Conservation (phyloP, 2,797 vertebrate species). For the Cyclopterus lumpus region DNA sequence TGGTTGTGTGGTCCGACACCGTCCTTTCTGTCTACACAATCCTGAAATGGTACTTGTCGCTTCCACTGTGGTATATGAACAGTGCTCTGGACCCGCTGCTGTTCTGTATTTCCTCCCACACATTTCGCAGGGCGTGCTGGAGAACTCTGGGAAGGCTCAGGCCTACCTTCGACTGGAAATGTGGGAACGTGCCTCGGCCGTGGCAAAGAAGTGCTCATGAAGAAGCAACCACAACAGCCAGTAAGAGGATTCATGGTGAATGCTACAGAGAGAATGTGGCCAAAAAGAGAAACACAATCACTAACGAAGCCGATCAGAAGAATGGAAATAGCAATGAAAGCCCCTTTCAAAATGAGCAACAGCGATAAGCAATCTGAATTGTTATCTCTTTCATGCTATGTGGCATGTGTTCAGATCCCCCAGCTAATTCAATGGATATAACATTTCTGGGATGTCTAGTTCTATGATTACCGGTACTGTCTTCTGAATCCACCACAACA, state of each 20-base stretch:
- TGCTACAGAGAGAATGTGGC: neutral
- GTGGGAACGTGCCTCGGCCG: conserved; percentile 36
- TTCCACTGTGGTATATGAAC: conserved; percentile 86
- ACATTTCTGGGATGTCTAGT: neutral
- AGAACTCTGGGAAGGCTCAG: conserved; percentile 74
- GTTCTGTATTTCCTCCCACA: conserved; percentile 85
- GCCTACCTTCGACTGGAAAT: conserved; percentile 44
- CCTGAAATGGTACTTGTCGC: conserved; percentile 83
- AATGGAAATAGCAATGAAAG: neutral
- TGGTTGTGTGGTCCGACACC: conserved; percentile 79
- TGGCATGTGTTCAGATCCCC: neutral
- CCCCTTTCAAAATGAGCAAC: conserved; percentile 2
- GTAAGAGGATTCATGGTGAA: conserved; percentile 49
- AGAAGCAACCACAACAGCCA: conserved; percentile 52
- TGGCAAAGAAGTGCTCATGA: conserved; percentile 52
- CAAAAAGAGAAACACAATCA: conserved; percentile 20
- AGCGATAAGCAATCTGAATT: conserved; percentile 15
- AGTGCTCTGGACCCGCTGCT: conserved; percentile 84
- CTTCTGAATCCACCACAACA: neutral
- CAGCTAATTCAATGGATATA: neutral
- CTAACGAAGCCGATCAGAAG: conserved; percentile 20
- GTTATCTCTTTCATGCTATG: neutral
- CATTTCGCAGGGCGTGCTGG: conserved; percentile 82
- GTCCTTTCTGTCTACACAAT: conserved; percentile 80
- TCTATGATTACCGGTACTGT: neutral